Evolutionary conservation across 2,797 vertebrate genomes (phyloP), one percentile per base, ranked within the genome.

Genomic region (Sphenodon punctatus): DNA sequence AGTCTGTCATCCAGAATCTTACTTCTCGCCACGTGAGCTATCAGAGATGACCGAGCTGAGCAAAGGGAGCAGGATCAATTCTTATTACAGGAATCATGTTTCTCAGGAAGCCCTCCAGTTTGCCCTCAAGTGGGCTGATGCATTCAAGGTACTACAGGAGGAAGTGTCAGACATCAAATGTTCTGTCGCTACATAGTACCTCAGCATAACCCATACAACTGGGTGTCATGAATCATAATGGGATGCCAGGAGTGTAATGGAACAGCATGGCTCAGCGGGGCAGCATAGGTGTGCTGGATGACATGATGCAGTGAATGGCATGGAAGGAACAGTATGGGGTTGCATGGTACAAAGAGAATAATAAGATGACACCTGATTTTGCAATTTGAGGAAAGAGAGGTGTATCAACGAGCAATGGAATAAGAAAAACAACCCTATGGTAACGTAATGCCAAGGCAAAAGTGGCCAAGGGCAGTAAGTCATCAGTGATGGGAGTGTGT

Each of bases 1-100:
- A 14, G 3, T 65, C 38, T 20, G 38, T n/a, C 4, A 6, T 10
- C 23, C 59, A 32, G 22, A 41, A 32, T 25, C 7, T 72, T 10
- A 41, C 27, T 36, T 64, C 64, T 65, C 75, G n/a, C 49, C 65
- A 45, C 39, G 5, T 0, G 0, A 43, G 10, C n/a, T 34, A 2
- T 17, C 46, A 51, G 8, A 73, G 46, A 15, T 55, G 42, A 23
- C 45, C 20, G 43, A 42, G 10, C 4, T 42, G 5, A 39, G 78
- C 8, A 1, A 36, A 65, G 46, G 2, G 32, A 12, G 61, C 75
- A 25, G 19, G 71, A 7, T 25, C 23, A 27, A 1, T 20, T 14
- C 65, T n/a, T 32, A 1, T 20, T 42, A 16, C n/a, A 27, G 19
- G 8, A 25, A 16, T 22, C 27, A 25, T 66, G 34, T 4, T 5